Base-by-base conservation (phyloP, 2,113 vertebrate species). In the Gila orcuttii region DNA sequence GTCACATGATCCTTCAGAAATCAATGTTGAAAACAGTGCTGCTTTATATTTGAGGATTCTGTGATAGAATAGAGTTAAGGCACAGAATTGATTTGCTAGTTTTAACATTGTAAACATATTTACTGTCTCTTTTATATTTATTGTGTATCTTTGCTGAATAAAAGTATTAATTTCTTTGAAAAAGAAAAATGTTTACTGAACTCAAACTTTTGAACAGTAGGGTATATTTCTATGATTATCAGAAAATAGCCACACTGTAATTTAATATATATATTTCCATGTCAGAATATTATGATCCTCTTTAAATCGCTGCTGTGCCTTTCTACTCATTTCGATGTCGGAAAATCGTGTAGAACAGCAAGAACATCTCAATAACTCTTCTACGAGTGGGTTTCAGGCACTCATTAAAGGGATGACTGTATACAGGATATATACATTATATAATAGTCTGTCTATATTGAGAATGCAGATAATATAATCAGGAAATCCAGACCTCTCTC, bases 401-500 rank as follows among this genome's bases (percentile, higher is more conserved):
- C 42, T 66, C 5, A 8, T 64, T 68, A 50, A 79, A 36, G 4
- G 19, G 15, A 64, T 1, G 17, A 47, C 25, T 47, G 60, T 68
- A 66, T 33, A 47, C 7, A 1, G 50, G 79, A 33, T 25, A 81
- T 68, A 66, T 23, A 47, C 7, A 1, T 50, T 62, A 33, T n/a
- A 80, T 78, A 57, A 76, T 21, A 57, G 13, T 6, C 60, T 9
- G 6, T 66, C n/a, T 64, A 15, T 81, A 13, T 23, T 45, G 2
- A 81, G 79, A 81, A 66, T 13, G 60, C 25, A 82, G 45, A 73
- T 45, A 82, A 76, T 36, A 60, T 55, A 55, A 52, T 76, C 64
- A 73, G 81, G 81, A 60, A 64, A 75, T 17, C 9, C 66, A 86
- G 85, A 99, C 98, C 98, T 99, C 94, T 99, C 98, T 96, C 98